Evolutionary conservation across 2,113 vertebrate genomes (phyloP).

Genomic region (Chlorocebus sabaeus): DNA sequence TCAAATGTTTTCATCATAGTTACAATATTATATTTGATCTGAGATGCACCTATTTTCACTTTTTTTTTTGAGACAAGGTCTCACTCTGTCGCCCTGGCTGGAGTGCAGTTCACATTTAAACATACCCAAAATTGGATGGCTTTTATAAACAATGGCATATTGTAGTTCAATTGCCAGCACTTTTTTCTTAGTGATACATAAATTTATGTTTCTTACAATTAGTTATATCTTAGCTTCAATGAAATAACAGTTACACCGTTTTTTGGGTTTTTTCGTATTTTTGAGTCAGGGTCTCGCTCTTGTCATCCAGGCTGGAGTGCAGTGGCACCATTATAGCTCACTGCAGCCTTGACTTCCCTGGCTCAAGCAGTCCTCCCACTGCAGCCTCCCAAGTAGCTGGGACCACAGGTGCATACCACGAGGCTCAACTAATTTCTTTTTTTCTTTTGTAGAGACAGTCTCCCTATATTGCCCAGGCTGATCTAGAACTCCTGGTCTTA

Average conservation of each 20-base stretch:
- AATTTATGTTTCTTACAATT: background rate
- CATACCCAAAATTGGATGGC: background rate
- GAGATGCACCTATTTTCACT: background rate
- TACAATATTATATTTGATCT: conserved; percentile 23
- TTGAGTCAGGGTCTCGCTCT: background rate
- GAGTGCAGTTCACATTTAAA: background rate
- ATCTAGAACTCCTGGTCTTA: too few species aligned
- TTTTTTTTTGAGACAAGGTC: too few species aligned
- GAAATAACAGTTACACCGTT: background rate
- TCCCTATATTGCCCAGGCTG: too few species aligned
- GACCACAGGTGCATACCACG: too few species aligned
- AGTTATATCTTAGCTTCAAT: background rate
- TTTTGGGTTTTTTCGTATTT: background rate
- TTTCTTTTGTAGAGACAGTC: too few species aligned
- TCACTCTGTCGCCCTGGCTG: too few species aligned
- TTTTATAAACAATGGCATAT: background rate
- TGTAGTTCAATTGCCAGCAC: background rate
- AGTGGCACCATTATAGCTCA: too few species aligned
- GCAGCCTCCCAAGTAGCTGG: too few species aligned
- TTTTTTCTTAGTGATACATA: background rate
- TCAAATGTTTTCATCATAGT: background rate
- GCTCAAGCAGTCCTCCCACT: background rate
- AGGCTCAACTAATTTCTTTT: too few species aligned
- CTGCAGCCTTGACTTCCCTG: too few species aligned
- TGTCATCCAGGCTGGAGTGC: too few species aligned